These are phyloP conservation scores for Heliconius hortense DNA, from an alignment of 2,888 invertebrate genomes.

Conservation along the genomic window DNA sequence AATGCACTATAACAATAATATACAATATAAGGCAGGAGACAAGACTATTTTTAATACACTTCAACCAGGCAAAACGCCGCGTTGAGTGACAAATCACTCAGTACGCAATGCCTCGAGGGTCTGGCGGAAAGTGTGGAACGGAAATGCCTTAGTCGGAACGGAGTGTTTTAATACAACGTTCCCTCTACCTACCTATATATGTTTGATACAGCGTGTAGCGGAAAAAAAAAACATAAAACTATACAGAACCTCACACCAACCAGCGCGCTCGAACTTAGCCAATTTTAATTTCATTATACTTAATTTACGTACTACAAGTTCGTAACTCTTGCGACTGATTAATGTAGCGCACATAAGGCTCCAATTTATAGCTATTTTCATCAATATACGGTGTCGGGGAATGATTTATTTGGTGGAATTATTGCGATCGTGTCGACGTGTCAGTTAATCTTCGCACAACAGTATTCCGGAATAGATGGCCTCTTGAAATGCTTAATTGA, in stretches of 20 bases:
- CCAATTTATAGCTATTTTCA: conserved; percentile 42
- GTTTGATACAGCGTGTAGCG: too few species aligned
- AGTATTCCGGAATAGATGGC: conserved; percentile 27
- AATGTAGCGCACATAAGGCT: conserved; percentile 36
- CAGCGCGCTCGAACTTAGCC: not conserved
- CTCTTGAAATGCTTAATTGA: conserved; percentile 30
- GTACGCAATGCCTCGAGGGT: too few species aligned
- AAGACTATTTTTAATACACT: too few species aligned
- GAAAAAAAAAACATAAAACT: not conserved
- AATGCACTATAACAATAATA: too few species aligned
- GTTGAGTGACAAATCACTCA: too few species aligned
- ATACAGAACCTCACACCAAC: not conserved
- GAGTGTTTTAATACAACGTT: too few species aligned
- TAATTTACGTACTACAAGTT: conserved; percentile 18
- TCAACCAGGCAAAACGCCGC: too few species aligned
- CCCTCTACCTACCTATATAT: too few species aligned
- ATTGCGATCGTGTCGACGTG: conserved; percentile 32
- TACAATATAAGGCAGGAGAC: too few species aligned
- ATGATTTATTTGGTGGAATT: conserved; percentile 38
- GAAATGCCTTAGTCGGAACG: too few species aligned
- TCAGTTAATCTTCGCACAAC: conserved; percentile 35
- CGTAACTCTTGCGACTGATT: conserved; percentile 32
- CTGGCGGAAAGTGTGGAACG: too few species aligned
- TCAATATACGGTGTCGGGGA: conserved; percentile 34
- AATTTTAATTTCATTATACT: conserved; percentile 15